phyloP scores from a whole-genome alignment of 2,113 vertebrate genomes.

The Carassius auratus region DNA sequence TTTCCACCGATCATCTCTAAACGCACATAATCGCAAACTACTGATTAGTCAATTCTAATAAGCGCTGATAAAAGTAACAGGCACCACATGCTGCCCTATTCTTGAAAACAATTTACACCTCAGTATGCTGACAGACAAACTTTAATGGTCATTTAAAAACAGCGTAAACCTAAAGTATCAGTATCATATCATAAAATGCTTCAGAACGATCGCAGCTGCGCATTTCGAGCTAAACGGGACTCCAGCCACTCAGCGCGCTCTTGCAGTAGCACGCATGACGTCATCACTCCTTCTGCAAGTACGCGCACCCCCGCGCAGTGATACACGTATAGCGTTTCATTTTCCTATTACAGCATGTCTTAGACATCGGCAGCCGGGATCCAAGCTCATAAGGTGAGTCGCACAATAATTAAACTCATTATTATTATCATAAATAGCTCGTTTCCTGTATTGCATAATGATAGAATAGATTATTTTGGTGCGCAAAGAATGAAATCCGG shows the following conservation, averaged over 20 bases:
- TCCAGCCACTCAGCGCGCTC: no score
- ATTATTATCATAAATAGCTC: background rate
- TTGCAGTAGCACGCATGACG: background rate
- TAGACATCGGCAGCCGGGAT: background rate
- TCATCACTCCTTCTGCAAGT: background rate
- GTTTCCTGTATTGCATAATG: background rate
- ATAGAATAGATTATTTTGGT: slow-evolving; percentile 33
- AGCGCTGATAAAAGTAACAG: slow-evolving; percentile 17
- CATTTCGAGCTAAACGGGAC: background rate
- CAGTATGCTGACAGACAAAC: background rate
- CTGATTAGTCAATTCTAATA: background rate
- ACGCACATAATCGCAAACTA: background rate
- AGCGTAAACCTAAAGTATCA: background rate
- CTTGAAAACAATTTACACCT: background rate
- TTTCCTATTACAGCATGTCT: background rate
- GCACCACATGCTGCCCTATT: background rate
- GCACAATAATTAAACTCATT: background rate
- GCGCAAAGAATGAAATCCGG: slow-evolving; percentile 16
- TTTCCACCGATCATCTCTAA: background rate
- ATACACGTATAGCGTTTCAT: background rate
- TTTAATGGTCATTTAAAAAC: background rate
- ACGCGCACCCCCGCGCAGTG: slow-evolving; percentile 10
- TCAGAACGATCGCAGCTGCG: background rate
- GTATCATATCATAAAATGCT: background rate
- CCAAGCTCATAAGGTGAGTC: background rate